phyloP scores from a whole-genome alignment of 2,113 vertebrate genomes.

The Prochilodus magdalenae region DNA sequence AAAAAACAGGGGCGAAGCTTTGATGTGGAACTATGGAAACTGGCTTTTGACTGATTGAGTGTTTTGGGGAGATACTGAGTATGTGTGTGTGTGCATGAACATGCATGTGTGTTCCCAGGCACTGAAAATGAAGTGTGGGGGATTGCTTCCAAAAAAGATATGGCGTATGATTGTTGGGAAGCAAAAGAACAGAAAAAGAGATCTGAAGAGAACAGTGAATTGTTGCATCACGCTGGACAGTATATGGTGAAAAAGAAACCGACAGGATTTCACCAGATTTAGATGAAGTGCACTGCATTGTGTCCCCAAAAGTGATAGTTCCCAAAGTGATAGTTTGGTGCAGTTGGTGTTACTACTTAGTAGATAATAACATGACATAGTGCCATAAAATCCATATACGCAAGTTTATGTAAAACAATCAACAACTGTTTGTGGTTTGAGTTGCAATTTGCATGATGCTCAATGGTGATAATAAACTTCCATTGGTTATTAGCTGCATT shows the following conservation, averaged over 20 bases:
- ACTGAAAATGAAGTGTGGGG: constrained; percentile 9
- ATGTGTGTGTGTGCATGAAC: constrained; percentile 12
- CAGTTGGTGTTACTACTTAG: too few species aligned
- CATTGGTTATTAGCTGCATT: too few species aligned
- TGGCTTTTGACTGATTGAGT: constrained; percentile 50
- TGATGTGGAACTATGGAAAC: constrained; percentile 58
- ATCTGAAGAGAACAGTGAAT: constrained; percentile 9
- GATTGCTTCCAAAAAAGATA: constrained; percentile 3
- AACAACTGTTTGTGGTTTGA: too few species aligned
- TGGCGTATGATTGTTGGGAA: constrained; percentile 1
- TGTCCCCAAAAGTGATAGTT: background rate
- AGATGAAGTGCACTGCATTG: background rate
- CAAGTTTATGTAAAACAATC: too few species aligned
- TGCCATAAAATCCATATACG: too few species aligned
- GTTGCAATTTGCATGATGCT: too few species aligned
- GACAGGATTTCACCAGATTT: background rate
- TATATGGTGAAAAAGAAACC: background rate
- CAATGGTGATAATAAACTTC: too few species aligned
- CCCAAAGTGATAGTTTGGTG: background rate
- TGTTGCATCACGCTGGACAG: background rate
- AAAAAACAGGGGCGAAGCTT: constrained; percentile 43
- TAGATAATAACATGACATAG: too few species aligned
- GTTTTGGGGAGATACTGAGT: constrained; percentile 49
- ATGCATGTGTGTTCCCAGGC: constrained; percentile 9
- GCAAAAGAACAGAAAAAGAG: constrained; percentile 5